phyloP scores from a whole-genome alignment of 2,113 vertebrate genomes.

The Anarrhichthys ocellatus region DNA sequence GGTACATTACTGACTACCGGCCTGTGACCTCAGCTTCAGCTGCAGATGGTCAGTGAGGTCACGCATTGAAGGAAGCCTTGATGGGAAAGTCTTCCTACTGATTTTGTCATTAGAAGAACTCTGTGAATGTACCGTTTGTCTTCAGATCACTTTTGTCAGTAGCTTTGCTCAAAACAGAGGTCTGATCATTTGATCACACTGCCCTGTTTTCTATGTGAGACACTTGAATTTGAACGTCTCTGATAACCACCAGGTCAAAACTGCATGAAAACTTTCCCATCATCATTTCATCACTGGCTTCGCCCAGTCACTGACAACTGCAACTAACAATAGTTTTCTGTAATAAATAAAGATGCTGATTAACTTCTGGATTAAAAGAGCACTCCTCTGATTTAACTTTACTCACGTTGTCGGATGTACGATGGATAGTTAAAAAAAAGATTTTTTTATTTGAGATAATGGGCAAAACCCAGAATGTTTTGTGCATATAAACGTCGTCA shows the following conservation, averaged over 20 bases:
- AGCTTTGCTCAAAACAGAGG: not conserved
- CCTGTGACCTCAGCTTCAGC: constrained; percentile 51
- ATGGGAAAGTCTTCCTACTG: constrained; percentile 1
- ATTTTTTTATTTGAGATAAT: not conserved
- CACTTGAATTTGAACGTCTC: not conserved
- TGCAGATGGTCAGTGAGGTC: constrained; percentile 60
- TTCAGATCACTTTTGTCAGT: constrained; percentile 5
- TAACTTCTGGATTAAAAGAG: not conserved
- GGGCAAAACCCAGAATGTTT: not conserved
- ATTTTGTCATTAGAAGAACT: constrained; percentile 16
- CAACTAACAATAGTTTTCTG: not conserved
- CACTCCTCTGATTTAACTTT: not conserved
- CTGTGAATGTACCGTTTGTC: not conserved
- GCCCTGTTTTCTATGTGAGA: not conserved
- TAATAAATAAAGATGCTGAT: not conserved
- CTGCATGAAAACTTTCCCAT: not conserved
- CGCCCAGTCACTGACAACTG: not conserved
- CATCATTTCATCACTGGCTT: not conserved
- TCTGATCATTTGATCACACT: not conserved
- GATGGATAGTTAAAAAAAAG: too few relatives aligned
- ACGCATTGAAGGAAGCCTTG: not conserved
- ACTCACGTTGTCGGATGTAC: too few relatives aligned
- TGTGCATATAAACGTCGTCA: not conserved
- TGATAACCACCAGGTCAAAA: not conserved
- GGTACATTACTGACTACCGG: constrained; percentile 13